These are phyloP conservation scores for Carlito syrichta DNA, from an alignment of 2,113 vertebrate genomes.

Conservation along the genomic window DNA sequence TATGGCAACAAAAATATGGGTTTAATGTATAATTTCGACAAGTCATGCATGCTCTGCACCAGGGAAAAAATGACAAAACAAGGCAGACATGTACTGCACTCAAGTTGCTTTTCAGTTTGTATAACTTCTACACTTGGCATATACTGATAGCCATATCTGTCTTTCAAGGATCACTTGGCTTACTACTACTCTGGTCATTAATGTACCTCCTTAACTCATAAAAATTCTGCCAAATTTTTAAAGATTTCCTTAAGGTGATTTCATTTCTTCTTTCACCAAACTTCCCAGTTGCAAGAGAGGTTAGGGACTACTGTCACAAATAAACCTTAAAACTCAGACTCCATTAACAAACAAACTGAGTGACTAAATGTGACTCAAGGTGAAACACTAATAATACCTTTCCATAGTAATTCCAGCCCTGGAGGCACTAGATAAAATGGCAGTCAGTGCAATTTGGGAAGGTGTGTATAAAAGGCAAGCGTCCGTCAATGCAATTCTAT, in stretches of 20 bases:
- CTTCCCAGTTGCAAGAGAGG: neutral
- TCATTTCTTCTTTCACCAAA: slow-evolving; percentile 7
- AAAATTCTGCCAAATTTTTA: neutral
- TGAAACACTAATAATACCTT: slow-evolving; percentile 83
- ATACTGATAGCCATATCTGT: neutral
- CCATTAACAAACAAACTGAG: neutral
- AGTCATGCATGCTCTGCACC: neutral
- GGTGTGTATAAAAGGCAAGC: slow-evolving; percentile 91
- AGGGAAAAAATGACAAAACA: neutral
- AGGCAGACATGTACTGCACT: neutral
- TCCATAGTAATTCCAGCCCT: slow-evolving; percentile 94
- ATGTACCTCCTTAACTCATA: neutral
- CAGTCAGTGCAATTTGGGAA: slow-evolving; percentile 93
- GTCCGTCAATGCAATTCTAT: slow-evolving; percentile 90
- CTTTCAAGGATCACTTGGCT: neutral
- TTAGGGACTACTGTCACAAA: neutral
- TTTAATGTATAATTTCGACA: neutral
- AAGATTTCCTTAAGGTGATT: slow-evolving; percentile 15
- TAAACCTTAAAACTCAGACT: too few species aligned
- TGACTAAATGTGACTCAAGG: neutral
- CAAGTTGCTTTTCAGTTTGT: neutral
- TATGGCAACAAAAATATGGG: too few species aligned
- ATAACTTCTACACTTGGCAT: neutral
- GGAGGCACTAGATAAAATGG: slow-evolving; percentile 91
- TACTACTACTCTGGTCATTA: neutral